Percentiles rank a stretch among this genome's conserved stretches.
These are phyloP conservation scores for Gastracanthus pulcherrimus DNA, from an alignment of 2,888 invertebrate species.

Conservation along the genomic window DNA sequence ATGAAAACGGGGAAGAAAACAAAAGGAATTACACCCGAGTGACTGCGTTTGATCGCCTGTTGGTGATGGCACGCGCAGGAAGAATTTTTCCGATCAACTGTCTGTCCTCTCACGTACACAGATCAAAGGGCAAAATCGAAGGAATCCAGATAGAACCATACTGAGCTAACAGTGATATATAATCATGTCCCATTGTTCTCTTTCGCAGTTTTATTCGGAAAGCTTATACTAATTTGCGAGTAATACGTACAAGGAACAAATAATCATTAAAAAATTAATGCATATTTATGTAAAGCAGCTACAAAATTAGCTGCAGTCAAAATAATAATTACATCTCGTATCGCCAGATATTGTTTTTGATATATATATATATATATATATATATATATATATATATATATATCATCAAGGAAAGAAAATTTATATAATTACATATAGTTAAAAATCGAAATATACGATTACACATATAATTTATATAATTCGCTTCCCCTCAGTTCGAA, in stretches of 20 bases:
- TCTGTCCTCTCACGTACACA: not conserved
- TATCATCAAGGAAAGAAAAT: slow-evolving; percentile 36
- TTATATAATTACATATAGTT: slow-evolving; percentile 35
- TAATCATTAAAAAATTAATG: not conserved
- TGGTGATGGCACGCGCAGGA: slow-evolving; percentile 55
- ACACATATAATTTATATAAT: slow-evolving; percentile 30
- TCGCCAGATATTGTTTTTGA: not conserved
- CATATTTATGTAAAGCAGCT: slow-evolving; percentile 21
- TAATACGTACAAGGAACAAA: not conserved
- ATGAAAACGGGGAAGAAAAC: slow-evolving; percentile 46
- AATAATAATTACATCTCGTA: slow-evolving; percentile 26
- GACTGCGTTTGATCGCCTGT: slow-evolving; percentile 46
- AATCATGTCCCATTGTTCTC: slow-evolving; percentile 5
- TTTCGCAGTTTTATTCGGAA: not conserved
- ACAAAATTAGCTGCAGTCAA: slow-evolving; percentile 26
- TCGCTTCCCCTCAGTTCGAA: slow-evolving; percentile 16
- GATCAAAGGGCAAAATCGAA: slow-evolving; percentile 33
- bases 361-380: not conserved
- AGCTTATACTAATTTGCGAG: not conserved
- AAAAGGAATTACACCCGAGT: slow-evolving; percentile 41
- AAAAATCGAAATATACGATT: slow-evolving; percentile 32
- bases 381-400: not conserved
- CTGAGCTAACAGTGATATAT: slow-evolving; percentile 8
- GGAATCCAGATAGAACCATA: slow-evolving; percentile 56
- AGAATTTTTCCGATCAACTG: slow-evolving; percentile 41